Evolutionary conservation across 2,888 invertebrate genomes (phyloP).

Genomic region (Phanerotoma sp.): DNA sequence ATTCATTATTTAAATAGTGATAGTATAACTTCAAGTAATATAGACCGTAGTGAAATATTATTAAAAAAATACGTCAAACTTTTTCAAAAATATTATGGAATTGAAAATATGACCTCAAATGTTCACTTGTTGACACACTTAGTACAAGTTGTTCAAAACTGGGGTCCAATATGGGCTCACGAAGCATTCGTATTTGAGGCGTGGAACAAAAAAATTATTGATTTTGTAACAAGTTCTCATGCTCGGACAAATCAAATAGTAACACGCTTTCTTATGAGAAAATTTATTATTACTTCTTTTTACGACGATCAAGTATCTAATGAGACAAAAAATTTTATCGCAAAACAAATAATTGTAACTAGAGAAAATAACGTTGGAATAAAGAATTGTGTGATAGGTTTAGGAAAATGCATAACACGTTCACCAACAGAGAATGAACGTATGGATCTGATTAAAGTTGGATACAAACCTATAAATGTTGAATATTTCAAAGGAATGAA

Average conservation of each 20-base stretch:
- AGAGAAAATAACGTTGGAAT: too few species aligned
- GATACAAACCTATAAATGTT: too few species aligned
- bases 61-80: conserved; percentile 4
- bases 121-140: conserved; percentile 21
- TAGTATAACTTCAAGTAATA: conserved; percentile 9
- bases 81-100: conserved; percentile 22
- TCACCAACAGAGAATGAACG: too few species aligned
- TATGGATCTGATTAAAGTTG: too few species aligned
- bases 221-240: not conserved
- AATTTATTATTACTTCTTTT: too few species aligned
- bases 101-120: conserved; percentile 19
- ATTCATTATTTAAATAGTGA: conserved; percentile 9
- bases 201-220: conserved; percentile 22
- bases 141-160: conserved; percentile 12
- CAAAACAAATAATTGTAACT: too few species aligned
- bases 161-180: conserved; percentile 23
- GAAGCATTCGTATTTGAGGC: conserved; percentile 23
- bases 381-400: too few species aligned
- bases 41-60: conserved; percentile 1
- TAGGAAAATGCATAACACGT: too few species aligned
- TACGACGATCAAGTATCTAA: too few species aligned
- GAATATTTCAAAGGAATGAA: too few species aligned
- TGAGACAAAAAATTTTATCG: too few species aligned
- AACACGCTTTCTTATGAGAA: too few species aligned
- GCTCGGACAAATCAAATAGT: not conserved